Conservation (phyloP, 2,888 invertebrate genomes). For the Dichetophora obliterata region DNA sequence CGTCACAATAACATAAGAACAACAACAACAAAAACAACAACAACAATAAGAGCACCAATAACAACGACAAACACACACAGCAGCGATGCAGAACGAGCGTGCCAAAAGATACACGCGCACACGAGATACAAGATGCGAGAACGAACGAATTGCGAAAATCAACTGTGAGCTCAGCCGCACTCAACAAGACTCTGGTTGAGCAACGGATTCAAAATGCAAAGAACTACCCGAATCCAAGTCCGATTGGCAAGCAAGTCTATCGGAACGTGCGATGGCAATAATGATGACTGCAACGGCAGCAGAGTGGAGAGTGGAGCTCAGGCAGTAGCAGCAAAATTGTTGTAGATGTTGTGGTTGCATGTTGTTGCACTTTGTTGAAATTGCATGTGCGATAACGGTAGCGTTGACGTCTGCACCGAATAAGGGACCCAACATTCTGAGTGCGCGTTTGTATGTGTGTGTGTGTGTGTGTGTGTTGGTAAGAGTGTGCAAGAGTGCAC, state of each 20-base stretch:
- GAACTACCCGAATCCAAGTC: constrained; percentile 50
- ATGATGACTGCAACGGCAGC: neutral
- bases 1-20: neutral
- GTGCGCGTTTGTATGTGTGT: no score
- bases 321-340: neutral
- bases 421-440: no score
- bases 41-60: neutral
- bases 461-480: no score
- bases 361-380: no score
- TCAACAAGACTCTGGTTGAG: constrained; percentile 62
- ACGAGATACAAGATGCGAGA: neutral
- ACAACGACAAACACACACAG: neutral
- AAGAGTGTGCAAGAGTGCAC: no score
- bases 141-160: constrained; percentile 56
- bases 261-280: neutral
- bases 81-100: neutral
- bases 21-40: neutral
- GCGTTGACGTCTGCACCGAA: no score
- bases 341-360: no score
- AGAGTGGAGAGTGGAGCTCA: neutral
- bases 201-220: constrained; percentile 60
- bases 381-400: no score
- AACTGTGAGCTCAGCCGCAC: constrained; percentile 57
- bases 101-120: constrained; percentile 14
- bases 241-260: constrained; percentile 13